Percentiles rank a stretch among this genome's conserved stretches.
phyloP scores from a whole-genome alignment of 35 echinoderm and acorn worm genomes.

The Holothuria glaberrima region DNA sequence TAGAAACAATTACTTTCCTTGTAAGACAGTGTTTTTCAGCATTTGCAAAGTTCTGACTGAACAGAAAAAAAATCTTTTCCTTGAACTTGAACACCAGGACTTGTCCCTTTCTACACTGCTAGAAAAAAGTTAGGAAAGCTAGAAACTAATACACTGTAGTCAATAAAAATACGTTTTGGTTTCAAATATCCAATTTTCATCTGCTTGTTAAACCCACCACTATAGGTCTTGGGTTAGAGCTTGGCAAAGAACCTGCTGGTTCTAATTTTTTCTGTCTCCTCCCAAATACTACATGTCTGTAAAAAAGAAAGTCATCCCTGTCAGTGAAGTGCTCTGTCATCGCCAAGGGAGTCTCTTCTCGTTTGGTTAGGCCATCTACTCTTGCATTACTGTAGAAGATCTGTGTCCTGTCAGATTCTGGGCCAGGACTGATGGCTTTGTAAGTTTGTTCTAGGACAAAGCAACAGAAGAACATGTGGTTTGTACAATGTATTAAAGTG shows the following conservation, averaged over 20 bases:
- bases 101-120: no score
- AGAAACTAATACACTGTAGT: no score
- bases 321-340: conserved; percentile 93
- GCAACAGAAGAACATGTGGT: no score
- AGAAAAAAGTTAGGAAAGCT: no score
- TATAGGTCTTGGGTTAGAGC: conserved; percentile 88
- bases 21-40: no score
- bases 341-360: conserved; percentile 88
- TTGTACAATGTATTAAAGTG: background rate
- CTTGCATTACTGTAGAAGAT: conserved; percentile 93
- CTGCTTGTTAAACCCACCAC: conserved; percentile 52
- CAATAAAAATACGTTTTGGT: no score
- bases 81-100: no score
- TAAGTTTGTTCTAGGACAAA: conserved; percentile 85
- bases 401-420: conserved; percentile 93
- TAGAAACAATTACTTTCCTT: no score
- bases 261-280: conserved; percentile 88
- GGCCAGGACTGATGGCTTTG: conserved; percentile 74
- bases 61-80: no score
- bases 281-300: conserved; percentile 86
- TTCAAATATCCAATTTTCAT: no score
- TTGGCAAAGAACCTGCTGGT: conserved; percentile 68
- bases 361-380: conserved; percentile 88
- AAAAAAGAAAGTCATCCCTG: conserved; percentile 87
- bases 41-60: no score